Base-by-base conservation (phyloP, 2,113 vertebrate species). In the Sinocyclocheilus grahami region DNA sequence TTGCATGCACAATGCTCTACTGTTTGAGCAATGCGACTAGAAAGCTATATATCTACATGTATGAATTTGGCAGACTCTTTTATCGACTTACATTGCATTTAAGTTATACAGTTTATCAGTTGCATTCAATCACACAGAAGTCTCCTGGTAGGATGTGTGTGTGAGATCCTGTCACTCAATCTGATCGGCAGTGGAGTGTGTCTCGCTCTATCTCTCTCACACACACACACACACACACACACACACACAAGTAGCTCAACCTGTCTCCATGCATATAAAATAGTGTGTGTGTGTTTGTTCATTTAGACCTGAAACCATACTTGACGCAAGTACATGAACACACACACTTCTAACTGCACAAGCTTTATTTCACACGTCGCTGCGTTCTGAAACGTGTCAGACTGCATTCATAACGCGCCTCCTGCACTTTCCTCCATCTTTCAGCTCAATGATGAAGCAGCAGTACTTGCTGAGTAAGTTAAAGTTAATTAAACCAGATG, bases 181-280 rank as follows among this genome's bases (percentile, higher is more conserved):
- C n/a, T n/a, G n/a, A n/a, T n/a, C n/a, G n/a, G n/a, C n/a, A n/a
- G n/a, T n/a, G n/a, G n/a, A n/a, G n/a, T n/a, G n/a, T n/a, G n/a
- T n/a, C n/a, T n/a, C n/a, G n/a, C n/a, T n/a, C n/a, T n/a, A n/a
- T n/a, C n/a, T n/a, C n/a, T n/a, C n/a, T n/a, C n/a, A n/a, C n/a
- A n/a, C n/a, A n/a, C n/a, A n/a, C n/a, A n/a, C 77, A 62, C 65
- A 60, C 78, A 80, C 85, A 82, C 85, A 69, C 82, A 86, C 30
- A 53, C 51, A 71, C 78, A 58, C 80, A 67, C 42, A 33, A 30
- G 46, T 22, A 18, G 0, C 27, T 37, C 69, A 42, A 91, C 92
- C 92, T 22, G 33, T 71, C 67, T 72, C 69, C 33, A 72, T 72
- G 69, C 37, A 72, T 42, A 22, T 72, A 72, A 72, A 72, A 42